These are phyloP conservation scores for Microcebus griseorufus DNA, from an alignment of 2,113 vertebrate genomes.

Conservation along the genomic window DNA sequence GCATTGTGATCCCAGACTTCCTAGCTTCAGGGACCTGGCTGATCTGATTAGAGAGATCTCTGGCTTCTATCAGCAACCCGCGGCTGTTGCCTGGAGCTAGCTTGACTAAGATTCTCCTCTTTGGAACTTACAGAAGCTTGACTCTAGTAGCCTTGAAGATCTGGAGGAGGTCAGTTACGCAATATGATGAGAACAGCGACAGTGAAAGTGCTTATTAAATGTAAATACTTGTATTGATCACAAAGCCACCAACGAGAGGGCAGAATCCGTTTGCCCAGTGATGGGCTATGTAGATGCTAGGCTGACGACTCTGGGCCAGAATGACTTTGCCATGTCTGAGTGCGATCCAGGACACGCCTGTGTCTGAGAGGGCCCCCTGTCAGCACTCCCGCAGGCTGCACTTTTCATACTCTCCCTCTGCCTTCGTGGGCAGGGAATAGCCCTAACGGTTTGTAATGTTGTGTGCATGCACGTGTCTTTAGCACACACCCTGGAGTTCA, in stretches of 20 bases:
- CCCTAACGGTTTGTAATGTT: background rate
- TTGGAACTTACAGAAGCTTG: background rate
- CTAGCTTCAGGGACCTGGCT: no score
- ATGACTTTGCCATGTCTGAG: fast-evolving
- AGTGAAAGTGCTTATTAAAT: fast-evolving
- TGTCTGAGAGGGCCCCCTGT: background rate
- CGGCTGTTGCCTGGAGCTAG: background rate
- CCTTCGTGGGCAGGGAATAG: background rate
- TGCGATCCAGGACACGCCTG: fast-evolving
- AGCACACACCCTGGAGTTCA: no score
- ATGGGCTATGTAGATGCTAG: no score
- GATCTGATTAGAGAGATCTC: no score
- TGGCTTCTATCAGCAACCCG: no score
- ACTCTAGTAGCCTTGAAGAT: background rate
- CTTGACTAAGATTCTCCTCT: background rate
- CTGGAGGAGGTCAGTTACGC: background rate
- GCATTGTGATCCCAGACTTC: no score
- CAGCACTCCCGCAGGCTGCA: background rate
- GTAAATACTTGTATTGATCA: fast-evolving
- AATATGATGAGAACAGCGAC: fast-evolving
- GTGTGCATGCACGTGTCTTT: no score
- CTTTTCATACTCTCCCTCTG: no score
- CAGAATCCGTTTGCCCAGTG: background rate
- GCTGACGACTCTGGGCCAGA: no score
- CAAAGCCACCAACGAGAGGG: background rate